Base-by-base conservation (phyloP, 1,140 invertebrate species). In the Drosophila seguyi region DNA sequence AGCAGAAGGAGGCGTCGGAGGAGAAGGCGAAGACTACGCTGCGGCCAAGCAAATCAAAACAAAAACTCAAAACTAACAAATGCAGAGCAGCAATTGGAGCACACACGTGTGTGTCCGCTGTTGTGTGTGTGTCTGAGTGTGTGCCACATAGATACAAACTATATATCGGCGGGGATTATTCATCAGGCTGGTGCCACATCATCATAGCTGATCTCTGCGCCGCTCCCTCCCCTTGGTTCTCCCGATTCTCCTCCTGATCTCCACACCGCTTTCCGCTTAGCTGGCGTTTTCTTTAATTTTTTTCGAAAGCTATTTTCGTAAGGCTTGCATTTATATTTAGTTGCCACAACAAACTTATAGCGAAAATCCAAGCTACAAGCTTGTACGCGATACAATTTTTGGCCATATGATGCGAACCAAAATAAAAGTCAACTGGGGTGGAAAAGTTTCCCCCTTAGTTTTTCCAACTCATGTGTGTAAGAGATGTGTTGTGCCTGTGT, bases 241-340 rank as follows among this genome's bases (percentile, higher is more conserved):
- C 29, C 18, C 41, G 10, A 20, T 44, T 38, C n/a, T 36, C 22
- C 57, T 36, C 25, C 61, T 16, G 34, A 45, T 66, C 20, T 36
- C 62, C 77, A 56, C 57, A n/a, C n/a, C 42, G 14, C 44, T 59
- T 50, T 52, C 45, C 58, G 60, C 22, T 60, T 76, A 47, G 73
- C 53, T 78, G 53, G 25, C 47, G 53, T 74, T 50, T 66, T 67
- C 38, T 63, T 45, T 63, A 75, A 81, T 75, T 79, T 50, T 29
- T 18, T 31, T n/a, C 55, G 48, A 65, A 47, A 59, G 76, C 75
- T 87, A 87, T 87, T 87, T 87, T 87, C 66, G 84, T 88, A 84
- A 80, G 87, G 84, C 86, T 86, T 87, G 84, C 72, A 80, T 88
- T 88, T 87, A 87, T 87, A 88, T 87, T 84, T 84, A 87, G 84